A percentile compares a stretch with the other conserved stretches of the same genome.
Evolutionary conservation across 2,797 vertebrate species (phyloP).

Genomic region (Vultur gryphus): DNA sequence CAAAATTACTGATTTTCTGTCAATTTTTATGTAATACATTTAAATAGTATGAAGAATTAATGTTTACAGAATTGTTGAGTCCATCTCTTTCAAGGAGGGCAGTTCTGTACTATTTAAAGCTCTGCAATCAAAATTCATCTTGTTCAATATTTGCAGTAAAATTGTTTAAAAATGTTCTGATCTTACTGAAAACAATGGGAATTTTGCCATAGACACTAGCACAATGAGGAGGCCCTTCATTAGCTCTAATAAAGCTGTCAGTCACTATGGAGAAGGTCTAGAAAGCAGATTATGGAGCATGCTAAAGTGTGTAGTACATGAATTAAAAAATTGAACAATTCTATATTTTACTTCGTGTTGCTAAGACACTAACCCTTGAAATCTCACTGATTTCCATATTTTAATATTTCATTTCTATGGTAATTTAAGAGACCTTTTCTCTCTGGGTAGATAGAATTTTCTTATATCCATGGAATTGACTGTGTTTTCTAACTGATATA

Average conservation of each 20-base stretch:
- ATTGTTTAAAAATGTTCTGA: not conserved
- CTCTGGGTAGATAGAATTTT: not conserved
- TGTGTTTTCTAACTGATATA: not conserved
- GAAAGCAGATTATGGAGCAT: not conserved
- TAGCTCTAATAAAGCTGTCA: not conserved
- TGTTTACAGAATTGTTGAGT: not conserved
- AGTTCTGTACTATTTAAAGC: not conserved
- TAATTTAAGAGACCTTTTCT: not conserved
- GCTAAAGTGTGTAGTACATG: not conserved
- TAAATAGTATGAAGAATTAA: not conserved
- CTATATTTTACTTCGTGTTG: not conserved
- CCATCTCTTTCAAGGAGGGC: not conserved
- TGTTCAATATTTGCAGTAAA: not conserved
- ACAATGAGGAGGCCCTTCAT: not conserved
- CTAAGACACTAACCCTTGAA: not conserved
- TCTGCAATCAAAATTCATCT: not conserved
- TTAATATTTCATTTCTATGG: not conserved
- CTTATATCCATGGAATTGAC: not conserved
- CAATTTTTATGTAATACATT: not conserved
- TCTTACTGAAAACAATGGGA: not conserved
- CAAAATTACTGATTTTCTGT: not conserved
- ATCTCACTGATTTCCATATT: not conserved
- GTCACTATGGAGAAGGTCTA: not conserved
- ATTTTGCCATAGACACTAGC: not conserved
- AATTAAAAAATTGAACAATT: not conserved